Evolutionary conservation across 2,888 invertebrate genomes (phyloP), one percentile per base, ranked within the genome.

Genomic region (Polietes domitor): DNA sequence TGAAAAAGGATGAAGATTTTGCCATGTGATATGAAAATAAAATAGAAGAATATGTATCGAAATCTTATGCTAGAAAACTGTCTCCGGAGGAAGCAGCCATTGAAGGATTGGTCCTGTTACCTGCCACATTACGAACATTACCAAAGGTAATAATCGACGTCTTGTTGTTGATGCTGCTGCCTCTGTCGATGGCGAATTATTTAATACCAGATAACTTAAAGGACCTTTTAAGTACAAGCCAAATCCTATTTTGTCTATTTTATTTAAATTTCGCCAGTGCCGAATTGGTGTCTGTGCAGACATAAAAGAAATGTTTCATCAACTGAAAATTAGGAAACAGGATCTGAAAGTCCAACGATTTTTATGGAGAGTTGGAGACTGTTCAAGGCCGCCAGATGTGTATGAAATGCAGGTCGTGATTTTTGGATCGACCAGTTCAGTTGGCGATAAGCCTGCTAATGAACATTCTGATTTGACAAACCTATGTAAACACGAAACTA

Each of bases 381-480:
- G 32, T 6, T 21, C 53, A 0, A 77, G 55, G 24, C 28, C 79
- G 3, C 74, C 85, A 0, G 83, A 85, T 26, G 43, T 53, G 2
- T 85, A 85, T 26, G 75, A 78, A 1, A 86, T 83, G 78, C 63
- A 41, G 26, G 81, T 55, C 0, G 82, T 87, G 85, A 85, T 85
- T 19, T 86, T 87, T 50, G 83, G 83, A 9, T 85, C 85, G 15
- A 72, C 74, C n/a, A n/a, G n/a, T n/a, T n/a, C n/a, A 1, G n/a
- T 19, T n/a, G n/a, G n/a, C n/a, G n/a, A n/a, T n/a, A n/a, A n/a
- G n/a, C n/a, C n/a, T n/a, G n/a, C n/a, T n/a, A n/a, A n/a, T n/a
- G n/a, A n/a, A n/a, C n/a, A n/a, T n/a, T n/a, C n/a, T 3, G 61
- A n/a, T 50, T 58, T 65, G n/a, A 50, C 70, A 72, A 71, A 77